Evolutionary conservation across 1,140 invertebrate genomes (phyloP), one percentile per base, ranked within the genome.

Genomic region (Atta colombica): DNA sequence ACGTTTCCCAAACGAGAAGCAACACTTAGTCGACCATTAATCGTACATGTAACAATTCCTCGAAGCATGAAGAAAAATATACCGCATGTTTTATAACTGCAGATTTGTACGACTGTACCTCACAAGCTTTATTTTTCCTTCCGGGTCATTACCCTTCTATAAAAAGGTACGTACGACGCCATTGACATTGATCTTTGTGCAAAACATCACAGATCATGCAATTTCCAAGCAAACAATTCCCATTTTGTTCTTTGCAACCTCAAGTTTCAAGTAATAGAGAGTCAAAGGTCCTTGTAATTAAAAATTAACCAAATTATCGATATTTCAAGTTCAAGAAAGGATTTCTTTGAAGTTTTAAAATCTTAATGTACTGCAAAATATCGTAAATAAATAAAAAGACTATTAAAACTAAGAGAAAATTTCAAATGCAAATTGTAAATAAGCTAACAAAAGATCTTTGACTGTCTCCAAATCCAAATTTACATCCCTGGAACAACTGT

Each of bases 51-150:
- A 18, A 71, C 66, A 88, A 45, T 63, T 78, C 21, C 61, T 88
- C 69, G 80, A 77, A 88, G 18, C 65, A 77, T 61, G 74, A 77
- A 86, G 21, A 90, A 45, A 14, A 60, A 28, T 75, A 78, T 63
- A 75, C 55, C 71, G 77, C 75, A 75, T 71, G 69, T 5, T 72
- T 65, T 68, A 84, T 45, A 6, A 39, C 35, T 39, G 60, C 74
- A 85, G 55, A 63, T 31, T 74, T 45, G 16, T 60, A 60, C 51
- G 45, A 74, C 51, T 72, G 80, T 81, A 60, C 51, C 31, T 69
- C 84, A 94, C 89, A 94, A 94, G 94, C 94, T 94, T 94, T 94
- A 84, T 94, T 94, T 94, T 94, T 94, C 91, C 61, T 91, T 77
- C 74, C 68, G n/a, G 61, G 7, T 89, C 18, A 49, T 80, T 78